A percentile compares a stretch with the other conserved stretches of the same genome.
phyloP scores from a whole-genome alignment of 2,797 vertebrate genomes.

The Spinibarbus caldwelli region DNA sequence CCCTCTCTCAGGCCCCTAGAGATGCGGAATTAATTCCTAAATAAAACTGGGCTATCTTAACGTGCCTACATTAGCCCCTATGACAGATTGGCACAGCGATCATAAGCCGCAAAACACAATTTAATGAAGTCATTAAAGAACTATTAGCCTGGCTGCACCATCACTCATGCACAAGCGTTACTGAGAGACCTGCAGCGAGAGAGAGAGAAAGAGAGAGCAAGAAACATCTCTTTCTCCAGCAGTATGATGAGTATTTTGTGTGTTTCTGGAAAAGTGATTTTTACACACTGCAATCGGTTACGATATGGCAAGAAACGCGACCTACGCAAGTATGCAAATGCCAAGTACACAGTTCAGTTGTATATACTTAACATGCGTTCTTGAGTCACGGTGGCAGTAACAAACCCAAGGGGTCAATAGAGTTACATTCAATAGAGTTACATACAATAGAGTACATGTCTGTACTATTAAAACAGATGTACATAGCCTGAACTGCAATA shows the following conservation, averaged over 20 bases:
- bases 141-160: constrained; percentile 80
- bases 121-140: constrained; percentile 86
- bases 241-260: constrained; percentile 10
- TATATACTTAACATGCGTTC: background rate
- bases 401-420: background rate
- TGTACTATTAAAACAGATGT: background rate
- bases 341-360: background rate
- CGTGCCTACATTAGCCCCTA: constrained; percentile 72
- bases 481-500: background rate
- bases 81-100: constrained; percentile 81
- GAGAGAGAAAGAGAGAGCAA: background rate
- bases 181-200: constrained; percentile 74
- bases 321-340: background rate
- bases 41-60: constrained; percentile 79
- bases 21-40: constrained; percentile 79
- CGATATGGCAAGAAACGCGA: background rate
- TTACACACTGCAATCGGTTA: background rate
- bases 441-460: background rate
- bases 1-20: constrained; percentile 61
- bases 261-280: constrained; percentile 8
- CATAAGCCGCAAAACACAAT: constrained; percentile 82
- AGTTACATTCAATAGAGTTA: background rate
- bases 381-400: background rate
- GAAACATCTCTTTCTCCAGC: background rate
- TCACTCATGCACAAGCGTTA: constrained; percentile 80